Evolutionary conservation across 2,797 vertebrate species (phyloP), one percentile per base, ranked within the genome.

Genomic region (Sus cebifrons): DNA sequence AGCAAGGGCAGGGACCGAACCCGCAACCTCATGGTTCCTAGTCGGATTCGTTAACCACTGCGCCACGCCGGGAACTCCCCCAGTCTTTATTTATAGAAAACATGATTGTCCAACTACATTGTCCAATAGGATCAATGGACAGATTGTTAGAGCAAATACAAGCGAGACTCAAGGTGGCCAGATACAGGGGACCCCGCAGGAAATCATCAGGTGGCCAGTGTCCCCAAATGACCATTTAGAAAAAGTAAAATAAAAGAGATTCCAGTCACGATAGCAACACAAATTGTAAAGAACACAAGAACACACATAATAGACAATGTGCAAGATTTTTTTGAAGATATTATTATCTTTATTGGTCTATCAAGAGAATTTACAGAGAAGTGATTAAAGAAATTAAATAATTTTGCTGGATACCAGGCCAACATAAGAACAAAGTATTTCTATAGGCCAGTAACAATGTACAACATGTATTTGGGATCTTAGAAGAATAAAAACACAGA

Each of bases 371-470:
- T 60, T 86, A 40, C 14, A 92, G 36, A 70, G 49, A 84, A 81
- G 14, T 2, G 49, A 96, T 9, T 83, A 93, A 74, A 93, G 27
- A 83, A 85, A 73, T 91, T 71, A 83, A 90, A 12, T 77, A 67
- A 88, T 91, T 86, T 94, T 89, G 8, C 83, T 95, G 58, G 27
- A 89, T 56, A 67, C 20, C 62, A 89, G 65, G 83, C 86, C 17
- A 94, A 86, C 75, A 73, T n/a, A 62, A 64, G 77, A 85, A 88
- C 54, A 87, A 85, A 77, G 81, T 64, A 92, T 95, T 96, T 95
- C 60, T 93, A 60, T 75, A 92, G 5, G 75, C 4, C 60, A 81
- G n/a, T 79, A 91, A 95, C 49, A 92, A 84, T 67, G 18, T 70
- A 83, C 58, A 89, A 88, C 54, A 85, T 62, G 86, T 49, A 94